Evolutionary conservation across 2,797 vertebrate genomes (phyloP).

Genomic region (Saguinus oedipus): DNA sequence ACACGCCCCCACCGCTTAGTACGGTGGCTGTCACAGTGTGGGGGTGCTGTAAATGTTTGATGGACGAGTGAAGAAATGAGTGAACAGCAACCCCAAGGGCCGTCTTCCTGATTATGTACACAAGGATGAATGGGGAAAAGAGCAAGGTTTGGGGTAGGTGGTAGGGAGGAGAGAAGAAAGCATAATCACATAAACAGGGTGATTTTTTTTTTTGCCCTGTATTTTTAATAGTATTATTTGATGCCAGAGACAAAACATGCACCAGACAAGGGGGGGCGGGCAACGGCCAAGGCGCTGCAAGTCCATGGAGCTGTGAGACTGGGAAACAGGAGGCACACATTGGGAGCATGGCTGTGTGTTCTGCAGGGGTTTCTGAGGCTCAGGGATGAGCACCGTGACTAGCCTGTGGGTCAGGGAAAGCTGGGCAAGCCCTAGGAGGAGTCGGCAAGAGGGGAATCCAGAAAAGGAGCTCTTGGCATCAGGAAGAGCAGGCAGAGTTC

Average conservation of each 20-base stretch:
- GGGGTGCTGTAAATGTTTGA: not conserved
- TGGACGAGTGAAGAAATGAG: no score
- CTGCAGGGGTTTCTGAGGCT: not conserved
- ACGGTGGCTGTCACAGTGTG: rapidly evolving
- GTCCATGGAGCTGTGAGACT: not conserved
- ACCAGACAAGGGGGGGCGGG: no score
- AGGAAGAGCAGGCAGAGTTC: not conserved
- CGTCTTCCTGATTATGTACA: not conserved
- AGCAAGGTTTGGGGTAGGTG: not conserved
- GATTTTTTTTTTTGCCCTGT: not conserved
- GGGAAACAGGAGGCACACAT: not conserved
- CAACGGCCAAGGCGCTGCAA: not conserved
- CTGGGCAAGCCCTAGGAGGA: not conserved
- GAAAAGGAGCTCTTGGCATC: not conserved
- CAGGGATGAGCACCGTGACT: not conserved
- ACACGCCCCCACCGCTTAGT: rapidly evolving
- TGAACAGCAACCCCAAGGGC: not conserved
- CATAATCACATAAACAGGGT: not conserved
- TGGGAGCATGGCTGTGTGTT: not conserved
- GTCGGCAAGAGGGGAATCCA: not conserved
- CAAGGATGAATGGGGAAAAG: not conserved
- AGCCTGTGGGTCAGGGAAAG: not conserved
- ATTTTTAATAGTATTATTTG: not conserved
- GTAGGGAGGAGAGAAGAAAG: not conserved
- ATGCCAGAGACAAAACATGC: not conserved